These are phyloP conservation scores for Sander vitreus DNA, from an alignment of 2,113 vertebrate genomes.

Conservation along the genomic window DNA sequence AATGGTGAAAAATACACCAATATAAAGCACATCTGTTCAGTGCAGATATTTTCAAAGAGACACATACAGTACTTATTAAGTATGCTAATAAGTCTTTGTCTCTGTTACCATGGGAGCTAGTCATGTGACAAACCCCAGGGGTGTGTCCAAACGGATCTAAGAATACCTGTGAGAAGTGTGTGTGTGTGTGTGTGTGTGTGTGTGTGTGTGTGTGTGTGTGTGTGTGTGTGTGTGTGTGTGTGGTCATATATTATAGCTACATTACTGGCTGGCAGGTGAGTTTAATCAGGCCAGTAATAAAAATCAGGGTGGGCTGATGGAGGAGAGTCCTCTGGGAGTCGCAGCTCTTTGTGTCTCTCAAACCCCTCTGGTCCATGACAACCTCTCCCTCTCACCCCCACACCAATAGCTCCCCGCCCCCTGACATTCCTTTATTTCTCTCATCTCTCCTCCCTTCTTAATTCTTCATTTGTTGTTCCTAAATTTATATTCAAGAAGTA, in stretches of 20 bases:
- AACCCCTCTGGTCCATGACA: constrained; percentile 54
- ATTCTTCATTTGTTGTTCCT: neutral
- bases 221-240: neutral
- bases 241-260: constrained; percentile 62
- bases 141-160: constrained; percentile 55
- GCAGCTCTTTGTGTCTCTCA: constrained; percentile 73
- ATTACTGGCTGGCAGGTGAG: constrained; percentile 58
- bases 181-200: constrained; percentile 14
- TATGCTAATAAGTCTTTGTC: constrained; percentile 62
- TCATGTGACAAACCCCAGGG: constrained; percentile 65
- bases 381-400: constrained; percentile 34
- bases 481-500: neutral
- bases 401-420: constrained; percentile 17
- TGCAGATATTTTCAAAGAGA: neutral
- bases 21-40: neutral
- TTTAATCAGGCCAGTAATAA: constrained; percentile 77
- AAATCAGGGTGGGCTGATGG: constrained; percentile 69
- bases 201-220: constrained; percentile 23
- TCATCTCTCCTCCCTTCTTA: neutral
- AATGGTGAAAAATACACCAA: neutral
- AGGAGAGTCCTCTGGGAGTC: constrained; percentile 63
- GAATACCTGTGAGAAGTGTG: constrained; percentile 52
- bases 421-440: constrained; percentile 1
- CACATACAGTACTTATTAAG: constrained; percentile 41
- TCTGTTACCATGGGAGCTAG: constrained; percentile 68